A percentile compares a stretch with the other conserved stretches of the same genome.
phyloP scores from a whole-genome alignment of 2,113 vertebrate genomes.

The Hyperoodon ampullatus region DNA sequence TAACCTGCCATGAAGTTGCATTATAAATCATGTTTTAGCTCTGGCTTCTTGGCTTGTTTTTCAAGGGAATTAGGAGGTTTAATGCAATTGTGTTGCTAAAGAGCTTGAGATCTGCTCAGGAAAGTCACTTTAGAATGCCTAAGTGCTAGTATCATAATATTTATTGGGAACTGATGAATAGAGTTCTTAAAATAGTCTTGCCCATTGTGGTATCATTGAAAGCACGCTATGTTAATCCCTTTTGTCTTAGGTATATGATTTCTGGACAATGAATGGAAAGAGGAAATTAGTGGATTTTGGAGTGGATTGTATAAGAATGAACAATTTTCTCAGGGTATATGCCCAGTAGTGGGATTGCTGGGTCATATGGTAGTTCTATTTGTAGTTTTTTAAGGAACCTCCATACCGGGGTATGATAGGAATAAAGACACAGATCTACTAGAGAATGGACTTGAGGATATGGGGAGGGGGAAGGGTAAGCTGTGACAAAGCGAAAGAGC shows the following conservation, averaged over 20 bases:
- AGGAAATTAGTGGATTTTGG: constrained; percentile 70
- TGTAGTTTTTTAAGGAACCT: too few species aligned
- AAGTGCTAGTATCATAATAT: constrained; percentile 69
- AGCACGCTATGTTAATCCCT: constrained; percentile 58
- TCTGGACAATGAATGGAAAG: constrained; percentile 70
- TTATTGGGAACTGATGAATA: constrained; percentile 74
- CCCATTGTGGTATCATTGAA: constrained; percentile 59
- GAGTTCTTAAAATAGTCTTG: constrained; percentile 71
- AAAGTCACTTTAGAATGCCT: constrained; percentile 67
- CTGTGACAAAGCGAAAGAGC: too few species aligned
- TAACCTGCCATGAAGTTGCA: not conserved
- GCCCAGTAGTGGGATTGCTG: too few species aligned
- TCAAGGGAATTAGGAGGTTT: constrained; percentile 57
- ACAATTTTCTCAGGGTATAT: not conserved
- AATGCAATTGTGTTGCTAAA: constrained; percentile 58
- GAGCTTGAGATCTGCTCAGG: constrained; percentile 58
- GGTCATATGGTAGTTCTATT: too few species aligned
- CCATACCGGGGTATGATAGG: too few species aligned
- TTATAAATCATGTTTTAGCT: constrained; percentile 28
- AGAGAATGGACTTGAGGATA: too few species aligned
- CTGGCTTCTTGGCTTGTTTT: constrained; percentile 61
- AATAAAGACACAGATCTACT: too few species aligned
- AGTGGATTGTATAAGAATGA: constrained; percentile 44
- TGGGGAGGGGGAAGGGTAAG: too few species aligned
- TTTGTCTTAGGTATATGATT: constrained; percentile 73